Evolutionary conservation across 2,113 vertebrate species (phyloP).

Genomic region (Sinocyclocheilus anophthalmus): DNA sequence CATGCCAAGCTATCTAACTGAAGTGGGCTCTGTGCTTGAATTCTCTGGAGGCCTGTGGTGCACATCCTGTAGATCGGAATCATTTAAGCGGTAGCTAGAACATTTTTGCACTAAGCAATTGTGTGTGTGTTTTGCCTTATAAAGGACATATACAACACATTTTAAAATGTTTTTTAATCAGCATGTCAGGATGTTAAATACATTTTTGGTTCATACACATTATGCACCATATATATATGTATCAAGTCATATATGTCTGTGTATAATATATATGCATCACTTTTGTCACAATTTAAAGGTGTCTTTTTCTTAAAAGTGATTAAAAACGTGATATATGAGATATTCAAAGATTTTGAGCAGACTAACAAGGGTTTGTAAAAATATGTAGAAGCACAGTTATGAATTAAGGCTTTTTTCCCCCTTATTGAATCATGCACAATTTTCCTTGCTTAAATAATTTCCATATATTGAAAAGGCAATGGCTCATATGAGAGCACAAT

Average conservation of each 20-base stretch:
- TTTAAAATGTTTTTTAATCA: not conserved
- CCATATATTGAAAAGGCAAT: not conserved
- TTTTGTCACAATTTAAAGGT: not conserved
- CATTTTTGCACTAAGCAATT: not conserved
- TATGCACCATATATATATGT: too few species aligned
- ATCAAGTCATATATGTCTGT: too few species aligned
- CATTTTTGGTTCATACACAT: not conserved
- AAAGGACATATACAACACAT: not conserved
- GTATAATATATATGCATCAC: not conserved
- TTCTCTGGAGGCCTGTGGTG: constrained; percentile 8
- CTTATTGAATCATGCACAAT: not conserved
- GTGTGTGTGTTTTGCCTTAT: too few species aligned
- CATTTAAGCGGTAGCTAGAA: not conserved
- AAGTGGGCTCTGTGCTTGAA: constrained; percentile 35
- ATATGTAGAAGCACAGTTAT: not conserved
- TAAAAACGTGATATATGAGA: not conserved
- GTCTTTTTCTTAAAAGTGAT: not conserved
- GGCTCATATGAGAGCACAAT: not conserved
- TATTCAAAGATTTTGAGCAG: not conserved
- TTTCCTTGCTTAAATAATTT: not conserved
- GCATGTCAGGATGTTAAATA: not conserved
- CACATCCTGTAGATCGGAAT: not conserved
- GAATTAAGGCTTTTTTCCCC: not conserved
- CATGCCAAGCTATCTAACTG: constrained; percentile 35
- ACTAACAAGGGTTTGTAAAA: not conserved